Percentiles rank a stretch among this genome's conserved stretches.
These are phyloP conservation scores for Patagioenas fasciata DNA, from an alignment of 2,113 vertebrate species.

Conservation along the genomic window DNA sequence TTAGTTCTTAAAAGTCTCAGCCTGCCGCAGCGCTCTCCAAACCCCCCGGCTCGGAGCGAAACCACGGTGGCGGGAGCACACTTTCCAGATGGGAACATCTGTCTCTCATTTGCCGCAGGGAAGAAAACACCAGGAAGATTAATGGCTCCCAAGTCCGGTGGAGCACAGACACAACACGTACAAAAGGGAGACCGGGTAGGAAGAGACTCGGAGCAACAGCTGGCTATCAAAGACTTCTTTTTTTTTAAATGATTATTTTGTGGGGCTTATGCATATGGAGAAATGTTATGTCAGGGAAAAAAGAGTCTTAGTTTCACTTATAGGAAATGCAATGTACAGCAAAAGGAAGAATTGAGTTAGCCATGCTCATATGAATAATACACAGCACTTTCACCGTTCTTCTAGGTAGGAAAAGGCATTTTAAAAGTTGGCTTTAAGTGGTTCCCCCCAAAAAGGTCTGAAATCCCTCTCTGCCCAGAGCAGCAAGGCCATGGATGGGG, in stretches of 20 bases:
- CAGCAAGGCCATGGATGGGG: background rate
- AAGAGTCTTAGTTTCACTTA: background rate
- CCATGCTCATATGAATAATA: background rate
- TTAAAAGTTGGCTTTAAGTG: background rate
- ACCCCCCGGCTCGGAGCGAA: constrained; percentile 12
- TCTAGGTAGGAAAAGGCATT: background rate
- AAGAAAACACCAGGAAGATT: constrained; percentile 65
- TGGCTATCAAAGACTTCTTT: background rate
- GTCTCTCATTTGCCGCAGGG: constrained; percentile 60
- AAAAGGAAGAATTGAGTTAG: background rate
- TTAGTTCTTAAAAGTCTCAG: constrained; percentile 18
- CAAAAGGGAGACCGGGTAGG: background rate
- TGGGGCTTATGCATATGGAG: background rate
- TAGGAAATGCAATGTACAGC: fast-evolving
- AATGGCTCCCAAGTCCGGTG: constrained; percentile 29
- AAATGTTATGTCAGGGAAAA: background rate
- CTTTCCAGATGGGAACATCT: constrained; percentile 74
- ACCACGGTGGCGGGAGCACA: constrained; percentile 16
- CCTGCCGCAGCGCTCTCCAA: constrained; percentile 16
- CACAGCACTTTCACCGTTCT: background rate
- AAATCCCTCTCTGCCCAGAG: background rate
- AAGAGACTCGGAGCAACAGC: background rate
- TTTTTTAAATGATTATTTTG: background rate
- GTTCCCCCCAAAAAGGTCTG: background rate
- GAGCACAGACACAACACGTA: constrained; percentile 57